A percentile compares a stretch with the other conserved stretches of the same genome.
phyloP scores from a whole-genome alignment of 2,888 invertebrate species.

The Acleris laterana region DNA sequence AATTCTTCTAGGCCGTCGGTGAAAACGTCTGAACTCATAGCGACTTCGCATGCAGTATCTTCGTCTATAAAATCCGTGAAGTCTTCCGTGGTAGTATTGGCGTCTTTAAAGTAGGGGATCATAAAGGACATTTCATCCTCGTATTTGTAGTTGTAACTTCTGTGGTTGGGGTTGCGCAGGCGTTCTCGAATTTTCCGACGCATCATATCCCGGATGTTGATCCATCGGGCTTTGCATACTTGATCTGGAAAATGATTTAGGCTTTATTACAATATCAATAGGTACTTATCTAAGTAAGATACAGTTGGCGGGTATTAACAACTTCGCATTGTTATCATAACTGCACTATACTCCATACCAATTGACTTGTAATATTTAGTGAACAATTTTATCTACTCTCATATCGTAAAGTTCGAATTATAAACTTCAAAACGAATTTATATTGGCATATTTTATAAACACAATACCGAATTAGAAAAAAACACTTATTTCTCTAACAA shows the following conservation, averaged over 20 bases:
- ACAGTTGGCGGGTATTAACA: not conserved
- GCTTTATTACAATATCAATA: not conserved
- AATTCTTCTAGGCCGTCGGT: constrained; percentile 50
- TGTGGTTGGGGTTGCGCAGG: constrained; percentile 55
- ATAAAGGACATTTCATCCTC: constrained; percentile 70
- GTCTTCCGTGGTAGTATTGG: constrained; percentile 48
- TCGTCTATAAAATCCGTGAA: constrained; percentile 58
- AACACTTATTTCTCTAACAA: too few species aligned
- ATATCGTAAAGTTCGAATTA: too few species aligned
- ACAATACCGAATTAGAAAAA: too few species aligned
- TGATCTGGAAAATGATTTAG: constrained; percentile 50
- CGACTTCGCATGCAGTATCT: constrained; percentile 50
- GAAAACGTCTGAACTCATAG: constrained; percentile 56
- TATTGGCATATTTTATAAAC: too few species aligned
- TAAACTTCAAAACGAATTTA: too few species aligned
- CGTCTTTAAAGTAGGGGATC: constrained; percentile 65
- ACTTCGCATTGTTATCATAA: not conserved
- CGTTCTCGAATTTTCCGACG: constrained; percentile 64
- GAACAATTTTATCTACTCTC: too few species aligned
- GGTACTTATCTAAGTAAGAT: too few species aligned
- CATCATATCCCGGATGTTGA: constrained; percentile 77
- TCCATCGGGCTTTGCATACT: constrained; percentile 72
- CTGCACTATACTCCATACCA: too few species aligned
- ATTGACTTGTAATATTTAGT: too few species aligned
- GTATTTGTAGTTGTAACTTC: constrained; percentile 69